Conservation (phyloP, 2,888 invertebrate genomes). For the Drosophila rubida region DNA sequence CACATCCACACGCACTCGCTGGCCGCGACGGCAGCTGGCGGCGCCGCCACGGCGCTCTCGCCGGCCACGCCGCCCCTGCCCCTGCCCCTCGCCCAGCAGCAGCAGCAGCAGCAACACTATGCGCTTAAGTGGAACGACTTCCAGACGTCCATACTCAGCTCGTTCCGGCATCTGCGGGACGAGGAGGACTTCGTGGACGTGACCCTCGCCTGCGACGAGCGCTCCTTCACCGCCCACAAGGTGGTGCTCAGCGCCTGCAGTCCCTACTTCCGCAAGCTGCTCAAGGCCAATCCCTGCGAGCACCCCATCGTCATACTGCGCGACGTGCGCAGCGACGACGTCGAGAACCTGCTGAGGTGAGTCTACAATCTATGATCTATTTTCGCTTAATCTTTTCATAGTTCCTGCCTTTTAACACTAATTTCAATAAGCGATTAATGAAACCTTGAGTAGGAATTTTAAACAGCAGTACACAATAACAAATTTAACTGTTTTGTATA, state of each 20-base stretch:
- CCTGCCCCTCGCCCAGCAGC: conserved; percentile 30
- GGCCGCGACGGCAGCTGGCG: conserved; percentile 58
- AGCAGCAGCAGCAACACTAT: conserved; percentile 89
- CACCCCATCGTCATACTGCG: conserved; percentile 95
- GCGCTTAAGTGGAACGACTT: conserved; percentile 98
- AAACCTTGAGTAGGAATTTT: too few relatives aligned
- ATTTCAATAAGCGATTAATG: too few relatives aligned
- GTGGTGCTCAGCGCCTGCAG: conserved; percentile 96
- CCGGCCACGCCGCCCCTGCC: conserved; percentile 66
- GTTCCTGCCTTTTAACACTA: too few relatives aligned
- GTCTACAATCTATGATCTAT: conserved; percentile 12
- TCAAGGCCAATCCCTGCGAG: conserved; percentile 95
- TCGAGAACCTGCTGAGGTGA: conserved; percentile 93
- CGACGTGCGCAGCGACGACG: conserved; percentile 93
- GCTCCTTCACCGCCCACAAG: conserved; percentile 95
- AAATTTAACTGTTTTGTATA: too few relatives aligned
- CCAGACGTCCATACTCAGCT: conserved; percentile 95
- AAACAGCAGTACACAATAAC: too few relatives aligned
- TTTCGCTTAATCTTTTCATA: too few relatives aligned
- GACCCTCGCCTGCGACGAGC: conserved; percentile 95
- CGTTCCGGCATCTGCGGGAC: conserved; percentile 94
- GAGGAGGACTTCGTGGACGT: conserved; percentile 97
- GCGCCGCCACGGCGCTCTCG: conserved; percentile 67
- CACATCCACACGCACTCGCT: conserved; percentile 58
- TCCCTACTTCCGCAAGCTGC: conserved; percentile 94